Evolutionary conservation across 2,888 invertebrate species (phyloP), one percentile per base, ranked within the genome.

Genomic region (Trichogramma dendrolimi): DNA sequence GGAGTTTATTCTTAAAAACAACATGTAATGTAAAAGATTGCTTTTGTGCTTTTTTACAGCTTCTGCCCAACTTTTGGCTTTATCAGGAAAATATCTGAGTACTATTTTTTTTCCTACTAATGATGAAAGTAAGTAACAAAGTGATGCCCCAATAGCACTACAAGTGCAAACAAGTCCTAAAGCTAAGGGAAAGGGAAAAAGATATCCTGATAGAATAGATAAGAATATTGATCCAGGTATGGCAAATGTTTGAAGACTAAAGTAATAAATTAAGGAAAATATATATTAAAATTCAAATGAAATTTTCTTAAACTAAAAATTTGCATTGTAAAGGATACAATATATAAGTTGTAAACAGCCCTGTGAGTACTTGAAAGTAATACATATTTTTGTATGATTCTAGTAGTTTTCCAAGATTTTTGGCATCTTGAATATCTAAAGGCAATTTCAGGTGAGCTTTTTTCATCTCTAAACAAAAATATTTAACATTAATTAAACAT

Each of bases 221-320:
- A 99, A 83, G 78, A 98, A 99, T 75, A 99, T 88, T 11, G 98
- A 98, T 68, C 99, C 99, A 66, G 99, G 99, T 82, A 99, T 99
- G 73, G 98, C 98, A 84, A 99, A 99, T 66, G 98, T 95, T 86
- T 99, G 99, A 75, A 99, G 85, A 81, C 95, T 96, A 81, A 11
- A 58, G 60, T 55, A 39, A 55, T 38, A 56, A 27, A 38, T 62
- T 64, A 67, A 68, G 65, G 63, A 66, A 64, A 60, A 60, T 60
- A 65, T 60, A 55, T 50, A 11, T 50, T n/a, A n/a, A 11, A 11
- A 11, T 11, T 2, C 2, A 3, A 14, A 11, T 8, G 8, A 11
- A 50, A 10, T 10, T 50, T 50, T 50, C 41, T n/a, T 10, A 42
- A 42, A 10, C n/a, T 56, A 46, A 47, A 47, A 10, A 40, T 42